Percentiles rank a stretch among this genome's conserved stretches.
Conservation (phyloP, 1,140 invertebrate genomes). For the Bombus cullumanus region DNA sequence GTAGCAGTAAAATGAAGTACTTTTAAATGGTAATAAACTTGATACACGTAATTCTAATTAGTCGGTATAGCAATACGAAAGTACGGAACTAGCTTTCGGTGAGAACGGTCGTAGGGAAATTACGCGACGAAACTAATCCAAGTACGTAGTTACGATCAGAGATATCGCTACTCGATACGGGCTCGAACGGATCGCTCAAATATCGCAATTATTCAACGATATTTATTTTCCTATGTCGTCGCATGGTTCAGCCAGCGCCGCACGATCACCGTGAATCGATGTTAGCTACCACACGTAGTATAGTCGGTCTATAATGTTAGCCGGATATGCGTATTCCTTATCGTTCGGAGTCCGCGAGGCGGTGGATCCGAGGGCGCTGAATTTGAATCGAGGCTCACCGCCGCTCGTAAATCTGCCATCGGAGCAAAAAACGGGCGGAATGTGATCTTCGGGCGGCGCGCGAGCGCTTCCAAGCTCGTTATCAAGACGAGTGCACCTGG, state of each 20-base stretch:
- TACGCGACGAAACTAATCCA: no score
- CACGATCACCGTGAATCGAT: background rate
- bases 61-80: no score
- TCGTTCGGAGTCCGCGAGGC: background rate
- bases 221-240: no score
- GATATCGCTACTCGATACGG: background rate
- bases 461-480: conserved; percentile 57
- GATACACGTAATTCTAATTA: no score
- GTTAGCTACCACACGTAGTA: no score
- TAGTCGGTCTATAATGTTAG: background rate
- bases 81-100: no score
- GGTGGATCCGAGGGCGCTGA: background rate
- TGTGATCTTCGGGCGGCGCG: conserved; percentile 42
- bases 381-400: conserved; percentile 32
- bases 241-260: no score
- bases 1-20: no score
- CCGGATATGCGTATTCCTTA: background rate
- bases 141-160: no score
- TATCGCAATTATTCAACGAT: background rate
- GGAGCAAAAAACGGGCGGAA: conserved; percentile 47
- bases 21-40: no score
- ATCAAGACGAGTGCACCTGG: conserved; percentile 66
- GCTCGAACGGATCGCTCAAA: background rate
- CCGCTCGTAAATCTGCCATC: conserved; percentile 37
- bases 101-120: no score